Conservation (phyloP, 2,797 vertebrate genomes). For the Syncerus caffer region DNA sequence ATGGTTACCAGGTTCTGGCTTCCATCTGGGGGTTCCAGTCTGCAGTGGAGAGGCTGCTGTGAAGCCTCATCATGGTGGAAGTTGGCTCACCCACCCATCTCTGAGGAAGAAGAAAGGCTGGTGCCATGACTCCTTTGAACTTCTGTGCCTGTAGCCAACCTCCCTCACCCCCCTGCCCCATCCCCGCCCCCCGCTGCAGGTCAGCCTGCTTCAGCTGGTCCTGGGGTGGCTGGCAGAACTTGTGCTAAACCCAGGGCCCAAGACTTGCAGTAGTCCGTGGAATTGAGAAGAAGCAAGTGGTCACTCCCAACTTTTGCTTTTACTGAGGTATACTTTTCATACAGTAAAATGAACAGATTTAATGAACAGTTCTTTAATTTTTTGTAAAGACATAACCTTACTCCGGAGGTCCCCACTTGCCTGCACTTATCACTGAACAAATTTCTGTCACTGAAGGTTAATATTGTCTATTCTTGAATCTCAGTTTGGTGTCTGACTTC, state of each 20-base stretch:
- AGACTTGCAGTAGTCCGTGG: too few species aligned
- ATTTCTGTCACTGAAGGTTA: not conserved
- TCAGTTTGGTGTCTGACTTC: not conserved
- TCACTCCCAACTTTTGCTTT: not conserved
- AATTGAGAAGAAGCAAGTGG: not conserved
- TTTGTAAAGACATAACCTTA: not conserved
- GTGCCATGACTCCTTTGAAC: not conserved
- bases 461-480: not conserved
- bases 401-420: not conserved
- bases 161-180: not conserved
- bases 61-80: not conserved
- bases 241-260: not conserved
- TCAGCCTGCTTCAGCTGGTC: not conserved
- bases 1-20: not conserved
- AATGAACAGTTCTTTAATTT: not conserved
- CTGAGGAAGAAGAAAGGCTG: not conserved
- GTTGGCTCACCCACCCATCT: not conserved
- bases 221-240: not conserved
- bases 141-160: not conserved
- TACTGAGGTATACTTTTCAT: not conserved
- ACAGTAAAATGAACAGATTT: not conserved
- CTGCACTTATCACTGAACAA: not conserved
- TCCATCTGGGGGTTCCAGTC: not conserved
- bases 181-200: rapidly evolving
- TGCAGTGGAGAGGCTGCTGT: not conserved